Percentiles rank a stretch among this genome's conserved stretches.
These are phyloP conservation scores for Cyprichromis sp. DNA, from an alignment of 2,113 vertebrate genomes.

Conservation along the genomic window DNA sequence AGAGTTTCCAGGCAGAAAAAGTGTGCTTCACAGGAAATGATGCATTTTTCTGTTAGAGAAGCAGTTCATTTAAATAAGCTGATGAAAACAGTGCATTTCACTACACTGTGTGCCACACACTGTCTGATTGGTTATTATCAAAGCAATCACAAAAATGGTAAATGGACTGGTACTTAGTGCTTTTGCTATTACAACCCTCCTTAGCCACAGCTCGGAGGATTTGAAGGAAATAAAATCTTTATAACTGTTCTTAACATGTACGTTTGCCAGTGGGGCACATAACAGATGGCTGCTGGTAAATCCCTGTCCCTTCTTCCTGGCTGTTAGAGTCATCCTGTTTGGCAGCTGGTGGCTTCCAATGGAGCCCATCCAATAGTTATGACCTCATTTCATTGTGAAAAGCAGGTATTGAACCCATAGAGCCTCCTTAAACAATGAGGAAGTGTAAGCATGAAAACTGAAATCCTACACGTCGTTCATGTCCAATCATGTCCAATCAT, in stretches of 20 bases:
- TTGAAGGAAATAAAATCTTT: neutral
- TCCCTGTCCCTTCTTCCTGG: neutral
- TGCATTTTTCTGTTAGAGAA: neutral
- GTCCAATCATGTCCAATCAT: neutral
- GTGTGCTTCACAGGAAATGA: neutral
- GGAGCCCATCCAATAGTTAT: neutral
- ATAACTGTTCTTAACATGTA: neutral
- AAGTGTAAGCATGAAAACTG: neutral
- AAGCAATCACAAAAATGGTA: neutral
- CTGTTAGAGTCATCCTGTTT: neutral
- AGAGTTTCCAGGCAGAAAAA: neutral
- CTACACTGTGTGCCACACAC: neutral
- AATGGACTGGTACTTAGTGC: neutral
- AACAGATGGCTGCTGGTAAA: neutral
- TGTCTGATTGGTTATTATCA: neutral
- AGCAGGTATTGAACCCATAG: neutral
- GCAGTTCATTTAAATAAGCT: neutral
- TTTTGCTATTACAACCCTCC: neutral
- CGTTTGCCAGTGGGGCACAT: neutral
- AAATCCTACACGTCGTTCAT: neutral
- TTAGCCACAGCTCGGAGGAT: neutral
- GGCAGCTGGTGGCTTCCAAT: neutral
- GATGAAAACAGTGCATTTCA: neutral
- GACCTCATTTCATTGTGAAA: neutral
- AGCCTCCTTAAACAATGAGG: neutral